phyloP scores from a whole-genome alignment of 2,888 invertebrate species.

The Pyrgus malvae region DNA sequence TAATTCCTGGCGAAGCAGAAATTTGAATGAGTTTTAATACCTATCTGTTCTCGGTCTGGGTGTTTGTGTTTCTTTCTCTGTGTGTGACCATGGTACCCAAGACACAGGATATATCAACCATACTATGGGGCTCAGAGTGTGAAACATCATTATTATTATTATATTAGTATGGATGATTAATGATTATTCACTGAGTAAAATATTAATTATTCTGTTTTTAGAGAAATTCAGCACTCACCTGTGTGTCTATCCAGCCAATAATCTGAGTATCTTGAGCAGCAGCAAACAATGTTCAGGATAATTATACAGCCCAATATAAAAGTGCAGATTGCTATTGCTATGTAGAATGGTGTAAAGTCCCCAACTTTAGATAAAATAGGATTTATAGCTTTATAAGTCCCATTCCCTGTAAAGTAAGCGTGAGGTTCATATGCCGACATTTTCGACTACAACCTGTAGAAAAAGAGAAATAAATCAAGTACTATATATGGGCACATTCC shows the following conservation, averaged over 20 bases:
- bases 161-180: no score
- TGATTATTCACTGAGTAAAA: no score
- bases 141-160: no score
- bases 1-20: no score
- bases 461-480: conserved; percentile 56
- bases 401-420: conserved; percentile 71
- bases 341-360: conserved; percentile 93
- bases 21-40: no score
- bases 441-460: conserved; percentile 63
- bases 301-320: conserved; percentile 86
- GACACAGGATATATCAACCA: no score
- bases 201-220: no score
- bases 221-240: conserved; percentile 67
- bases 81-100: no score
- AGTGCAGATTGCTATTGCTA: conserved; percentile 89
- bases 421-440: conserved; percentile 70
- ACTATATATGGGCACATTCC: not conserved
- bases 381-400: conserved; percentile 62
- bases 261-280: conserved; percentile 89
- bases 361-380: conserved; percentile 71
- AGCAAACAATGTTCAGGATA: conserved; percentile 88
- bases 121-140: no score
- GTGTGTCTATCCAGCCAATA: conserved; percentile 93
- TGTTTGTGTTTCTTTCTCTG: no score
- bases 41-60: no score